Evolutionary conservation across 2,113 vertebrate genomes (phyloP).

Genomic region (Eolophus roseicapilla): DNA sequence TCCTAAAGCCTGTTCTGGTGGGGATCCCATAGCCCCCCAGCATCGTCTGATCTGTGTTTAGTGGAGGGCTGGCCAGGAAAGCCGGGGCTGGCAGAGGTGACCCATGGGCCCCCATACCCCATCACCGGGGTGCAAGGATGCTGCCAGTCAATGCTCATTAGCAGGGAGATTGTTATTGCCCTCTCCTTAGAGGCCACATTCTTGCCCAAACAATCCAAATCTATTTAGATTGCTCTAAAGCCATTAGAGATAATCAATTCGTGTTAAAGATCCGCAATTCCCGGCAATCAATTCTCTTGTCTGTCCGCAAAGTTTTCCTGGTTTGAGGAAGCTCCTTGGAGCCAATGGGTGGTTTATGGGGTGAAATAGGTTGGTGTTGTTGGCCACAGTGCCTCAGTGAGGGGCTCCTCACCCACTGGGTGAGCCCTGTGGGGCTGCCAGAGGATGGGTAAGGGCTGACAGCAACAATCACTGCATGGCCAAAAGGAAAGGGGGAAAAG

Average conservation of each 20-base stretch:
- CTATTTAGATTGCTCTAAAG: background rate
- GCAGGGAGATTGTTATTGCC: background rate
- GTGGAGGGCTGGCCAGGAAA: fast-evolving
- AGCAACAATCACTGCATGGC: background rate
- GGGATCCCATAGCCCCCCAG: background rate
- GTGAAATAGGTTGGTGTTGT: background rate
- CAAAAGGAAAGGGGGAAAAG: background rate
- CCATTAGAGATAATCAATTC: constrained; percentile 16
- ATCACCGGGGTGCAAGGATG: fast-evolving
- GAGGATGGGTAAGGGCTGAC: background rate
- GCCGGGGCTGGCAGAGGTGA: background rate
- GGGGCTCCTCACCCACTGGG: fast-evolving
- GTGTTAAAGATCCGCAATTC: background rate
- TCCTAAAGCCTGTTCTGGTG: background rate
- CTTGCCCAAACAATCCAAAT: constrained; percentile 1
- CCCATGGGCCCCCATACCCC: background rate
- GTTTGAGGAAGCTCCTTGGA: background rate
- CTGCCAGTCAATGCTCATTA: background rate
- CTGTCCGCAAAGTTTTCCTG: background rate
- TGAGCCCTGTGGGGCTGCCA: background rate
- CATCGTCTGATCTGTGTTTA: fast-evolving
- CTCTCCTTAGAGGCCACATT: background rate
- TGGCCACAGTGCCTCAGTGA: background rate
- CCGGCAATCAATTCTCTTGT: background rate
- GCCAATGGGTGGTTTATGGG: fast-evolving